These are phyloP conservation scores for Myrmecophaga tridactyla DNA, from an alignment of 2,113 vertebrate species.

Conservation along the genomic window DNA sequence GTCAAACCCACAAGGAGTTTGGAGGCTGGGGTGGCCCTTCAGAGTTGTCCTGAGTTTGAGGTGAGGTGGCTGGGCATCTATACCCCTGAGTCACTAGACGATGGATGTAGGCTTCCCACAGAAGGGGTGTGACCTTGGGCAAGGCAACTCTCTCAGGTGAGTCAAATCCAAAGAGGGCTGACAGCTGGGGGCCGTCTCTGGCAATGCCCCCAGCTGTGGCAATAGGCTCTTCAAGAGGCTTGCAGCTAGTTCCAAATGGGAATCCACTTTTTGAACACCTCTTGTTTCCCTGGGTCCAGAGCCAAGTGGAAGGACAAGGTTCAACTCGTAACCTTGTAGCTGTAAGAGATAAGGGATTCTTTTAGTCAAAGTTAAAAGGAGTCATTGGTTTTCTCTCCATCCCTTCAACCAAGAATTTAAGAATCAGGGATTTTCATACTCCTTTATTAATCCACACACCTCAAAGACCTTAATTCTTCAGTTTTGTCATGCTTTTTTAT, in stretches of 20 bases:
- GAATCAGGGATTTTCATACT: background rate
- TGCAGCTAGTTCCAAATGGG: background rate
- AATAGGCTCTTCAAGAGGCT: background rate
- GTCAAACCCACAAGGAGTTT: background rate
- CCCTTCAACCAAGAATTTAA: background rate
- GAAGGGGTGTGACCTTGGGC: background rate
- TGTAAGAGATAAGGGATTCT: background rate
- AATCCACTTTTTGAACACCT: background rate
- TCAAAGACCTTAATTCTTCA: background rate
- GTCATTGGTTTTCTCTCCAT: background rate
- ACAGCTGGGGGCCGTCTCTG: background rate
- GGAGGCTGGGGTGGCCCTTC: background rate
- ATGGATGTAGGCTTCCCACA: background rate
- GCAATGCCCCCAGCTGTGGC: too few relatives aligned
- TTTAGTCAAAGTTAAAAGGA: background rate
- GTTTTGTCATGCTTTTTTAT: background rate
- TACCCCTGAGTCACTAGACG: background rate
- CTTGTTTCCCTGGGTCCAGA: background rate
- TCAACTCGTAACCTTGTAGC: background rate
- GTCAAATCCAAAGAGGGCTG: background rate
- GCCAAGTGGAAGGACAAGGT: background rate
- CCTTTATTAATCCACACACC: background rate
- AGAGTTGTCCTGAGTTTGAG: background rate
- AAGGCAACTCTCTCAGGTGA: background rate
- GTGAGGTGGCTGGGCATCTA: background rate